Evolutionary conservation across 2,113 vertebrate species (phyloP).

Genomic region (Ivindomyrus marchei): DNA sequence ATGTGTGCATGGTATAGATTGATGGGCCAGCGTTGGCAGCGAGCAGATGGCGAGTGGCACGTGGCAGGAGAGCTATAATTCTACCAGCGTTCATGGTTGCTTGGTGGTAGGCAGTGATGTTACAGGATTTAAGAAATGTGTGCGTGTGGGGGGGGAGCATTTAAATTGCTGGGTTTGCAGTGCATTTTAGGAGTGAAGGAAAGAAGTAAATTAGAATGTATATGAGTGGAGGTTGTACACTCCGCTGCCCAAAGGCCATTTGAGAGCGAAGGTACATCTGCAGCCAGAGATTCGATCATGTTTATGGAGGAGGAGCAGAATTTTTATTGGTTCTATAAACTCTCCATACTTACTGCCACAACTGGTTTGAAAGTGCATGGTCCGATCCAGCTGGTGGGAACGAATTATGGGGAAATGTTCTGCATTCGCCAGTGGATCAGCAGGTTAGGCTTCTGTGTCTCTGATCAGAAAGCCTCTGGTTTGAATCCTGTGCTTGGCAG

Average conservation of each 20-base stretch:
- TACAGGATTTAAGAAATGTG: background rate
- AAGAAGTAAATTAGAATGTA: background rate
- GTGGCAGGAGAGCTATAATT: background rate
- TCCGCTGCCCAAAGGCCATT: background rate
- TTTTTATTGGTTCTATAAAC: background rate
- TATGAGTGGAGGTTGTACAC: background rate
- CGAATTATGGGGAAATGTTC: background rate
- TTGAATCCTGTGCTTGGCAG: background rate
- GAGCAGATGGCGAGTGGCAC: background rate
- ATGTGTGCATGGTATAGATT: slow-evolving; percentile 8
- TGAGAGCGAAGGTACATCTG: background rate
- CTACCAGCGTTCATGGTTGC: background rate
- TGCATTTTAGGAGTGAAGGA: background rate
- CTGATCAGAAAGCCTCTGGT: background rate
- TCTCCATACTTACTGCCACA: background rate
- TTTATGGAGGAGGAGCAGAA: background rate
- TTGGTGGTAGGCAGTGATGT: background rate
- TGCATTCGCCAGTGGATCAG: background rate
- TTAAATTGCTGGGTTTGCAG: background rate
- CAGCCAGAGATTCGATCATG: background rate
- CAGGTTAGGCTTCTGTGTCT: background rate
- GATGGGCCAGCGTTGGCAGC: background rate
- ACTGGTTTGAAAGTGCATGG: background rate
- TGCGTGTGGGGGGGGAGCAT: background rate
- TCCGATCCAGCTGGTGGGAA: background rate